A percentile compares a stretch with the other conserved stretches of the same genome.
phyloP scores from a whole-genome alignment of 2,888 invertebrate genomes.

The Brenthis hecate region DNA sequence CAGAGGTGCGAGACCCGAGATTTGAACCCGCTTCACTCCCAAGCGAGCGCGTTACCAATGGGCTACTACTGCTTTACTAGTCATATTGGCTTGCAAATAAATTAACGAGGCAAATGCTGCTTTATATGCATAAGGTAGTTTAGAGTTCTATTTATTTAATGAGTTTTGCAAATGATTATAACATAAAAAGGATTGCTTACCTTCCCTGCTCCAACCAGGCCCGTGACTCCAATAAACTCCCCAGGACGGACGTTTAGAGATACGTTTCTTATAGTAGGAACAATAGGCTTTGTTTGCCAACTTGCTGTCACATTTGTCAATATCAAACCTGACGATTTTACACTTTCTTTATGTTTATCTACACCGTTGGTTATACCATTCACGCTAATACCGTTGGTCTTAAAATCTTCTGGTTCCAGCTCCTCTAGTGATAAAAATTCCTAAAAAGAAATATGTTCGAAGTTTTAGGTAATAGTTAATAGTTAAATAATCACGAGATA shows the following conservation, averaged over 20 bases:
- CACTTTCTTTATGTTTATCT: conserved; percentile 55
- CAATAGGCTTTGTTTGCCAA: conserved; percentile 72
- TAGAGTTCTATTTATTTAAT: no score
- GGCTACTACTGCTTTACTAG: no score
- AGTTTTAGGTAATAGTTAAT: no score
- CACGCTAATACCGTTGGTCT: conserved; percentile 41
- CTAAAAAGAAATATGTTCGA: conserved; percentile 47
- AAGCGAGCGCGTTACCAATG: no score
- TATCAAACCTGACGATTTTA: conserved; percentile 57
- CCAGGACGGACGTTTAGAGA: conserved; percentile 78
- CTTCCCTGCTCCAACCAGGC: conserved; percentile 90
- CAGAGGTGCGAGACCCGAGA: no score
- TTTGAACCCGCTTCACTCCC: no score
- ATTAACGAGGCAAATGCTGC: no score
- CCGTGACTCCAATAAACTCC: conserved; percentile 86
- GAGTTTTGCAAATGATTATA: no score
- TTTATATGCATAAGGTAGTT: no score
- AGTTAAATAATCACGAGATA: no score
- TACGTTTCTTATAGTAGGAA: conserved; percentile 80
- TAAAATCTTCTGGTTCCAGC: conserved; percentile 53
- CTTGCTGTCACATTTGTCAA: conserved; percentile 69
- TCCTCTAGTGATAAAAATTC: conserved; percentile 74
- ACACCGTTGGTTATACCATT: conserved; percentile 53
- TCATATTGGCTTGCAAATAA: no score
- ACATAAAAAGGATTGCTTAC: conserved; percentile 48